Conservation (phyloP, 2,888 invertebrate species). For the Stenolophus ochropezus region DNA sequence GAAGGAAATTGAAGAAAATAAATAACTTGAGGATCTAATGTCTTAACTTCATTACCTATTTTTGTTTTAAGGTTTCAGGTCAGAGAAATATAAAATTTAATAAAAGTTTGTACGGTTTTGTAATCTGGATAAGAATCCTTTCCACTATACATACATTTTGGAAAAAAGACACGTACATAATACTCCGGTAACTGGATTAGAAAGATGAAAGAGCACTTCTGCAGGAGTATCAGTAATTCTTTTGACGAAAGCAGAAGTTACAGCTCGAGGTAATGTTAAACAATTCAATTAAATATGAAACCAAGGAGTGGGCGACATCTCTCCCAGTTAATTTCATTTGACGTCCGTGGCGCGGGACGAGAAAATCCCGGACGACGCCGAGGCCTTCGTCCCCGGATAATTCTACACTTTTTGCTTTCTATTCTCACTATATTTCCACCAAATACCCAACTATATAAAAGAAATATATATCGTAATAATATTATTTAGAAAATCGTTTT, state of each 20-base stretch:
- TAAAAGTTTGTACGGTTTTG: background rate
- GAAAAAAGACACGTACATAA: background rate
- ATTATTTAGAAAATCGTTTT: no score
- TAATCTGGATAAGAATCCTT: background rate
- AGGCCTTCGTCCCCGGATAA: background rate
- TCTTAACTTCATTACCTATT: no score
- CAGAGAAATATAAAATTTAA: background rate
- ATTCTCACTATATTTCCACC: background rate
- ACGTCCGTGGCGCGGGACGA: background rate
- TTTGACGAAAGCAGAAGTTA: conserved; percentile 12
- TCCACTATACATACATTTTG: background rate
- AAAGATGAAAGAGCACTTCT: background rate
- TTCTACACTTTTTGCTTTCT: background rate
- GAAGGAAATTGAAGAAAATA: no score
- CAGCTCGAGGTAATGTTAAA: background rate
- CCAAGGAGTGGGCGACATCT: conserved; percentile 21
- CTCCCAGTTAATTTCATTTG: conserved; percentile 20
- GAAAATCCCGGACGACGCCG: background rate
- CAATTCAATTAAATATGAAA: conserved; percentile 32
- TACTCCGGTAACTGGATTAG: background rate
- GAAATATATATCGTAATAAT: no score
- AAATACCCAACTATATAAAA: no score
- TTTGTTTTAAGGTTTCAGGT: background rate
- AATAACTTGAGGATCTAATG: no score
- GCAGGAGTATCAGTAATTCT: background rate